phyloP scores from a whole-genome alignment of 2,797 vertebrate genomes.

The Natrix natrix region DNA sequence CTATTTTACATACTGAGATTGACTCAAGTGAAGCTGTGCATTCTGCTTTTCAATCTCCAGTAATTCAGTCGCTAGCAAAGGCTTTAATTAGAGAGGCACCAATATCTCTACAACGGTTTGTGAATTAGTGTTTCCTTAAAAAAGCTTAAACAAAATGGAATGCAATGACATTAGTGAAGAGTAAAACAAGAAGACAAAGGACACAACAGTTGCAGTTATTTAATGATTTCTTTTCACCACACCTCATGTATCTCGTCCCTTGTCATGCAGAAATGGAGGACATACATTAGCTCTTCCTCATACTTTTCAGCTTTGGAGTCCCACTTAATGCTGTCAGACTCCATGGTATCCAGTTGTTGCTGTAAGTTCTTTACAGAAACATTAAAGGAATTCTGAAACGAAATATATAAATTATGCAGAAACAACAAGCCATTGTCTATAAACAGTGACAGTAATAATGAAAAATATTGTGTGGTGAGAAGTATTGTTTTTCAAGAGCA shows the following conservation, averaged over 20 bases:
- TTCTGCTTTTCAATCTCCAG: neutral
- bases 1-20: neutral
- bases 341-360: slow-evolving; percentile 72
- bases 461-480: neutral
- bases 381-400: slow-evolving; percentile 69
- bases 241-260: slow-evolving; percentile 82
- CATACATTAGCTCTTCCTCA: slow-evolving; percentile 64
- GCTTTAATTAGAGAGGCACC: neutral
- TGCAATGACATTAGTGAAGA: neutral
- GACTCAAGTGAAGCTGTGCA: slow-evolving; percentile 7
- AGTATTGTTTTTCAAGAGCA: neutral
- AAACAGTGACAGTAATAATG: neutral
- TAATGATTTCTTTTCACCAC: slow-evolving; percentile 8
- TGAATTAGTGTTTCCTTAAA: slow-evolving; percentile 6
- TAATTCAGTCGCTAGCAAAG: neutral
- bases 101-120: fast-evolving
- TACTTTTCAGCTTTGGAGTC: slow-evolving; percentile 58
- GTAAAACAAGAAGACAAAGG: neutral
- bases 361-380: slow-evolving; percentile 76
- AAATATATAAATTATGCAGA: slow-evolving; percentile 24
- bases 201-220: slow-evolving; percentile 12
- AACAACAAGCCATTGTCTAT: neutral
- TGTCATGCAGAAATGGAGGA: slow-evolving; percentile 64
- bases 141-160: neutral
- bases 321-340: slow-evolving; percentile 68